phyloP scores from a whole-genome alignment of 2,797 vertebrate genomes.

The Furcifer pardalis region DNA sequence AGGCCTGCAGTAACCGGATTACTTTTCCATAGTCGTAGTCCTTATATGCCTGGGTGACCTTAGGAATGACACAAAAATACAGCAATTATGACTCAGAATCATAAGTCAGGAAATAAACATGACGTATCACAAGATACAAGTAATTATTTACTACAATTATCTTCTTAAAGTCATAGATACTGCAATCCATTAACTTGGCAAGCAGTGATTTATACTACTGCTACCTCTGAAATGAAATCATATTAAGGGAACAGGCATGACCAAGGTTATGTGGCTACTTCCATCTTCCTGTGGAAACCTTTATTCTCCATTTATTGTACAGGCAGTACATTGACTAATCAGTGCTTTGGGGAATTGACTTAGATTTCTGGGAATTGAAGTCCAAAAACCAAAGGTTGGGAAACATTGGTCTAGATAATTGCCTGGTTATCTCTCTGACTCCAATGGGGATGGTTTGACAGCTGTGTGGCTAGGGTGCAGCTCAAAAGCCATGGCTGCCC shows the following conservation, averaged over 20 bases:
- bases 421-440: not conserved
- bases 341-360: no score
- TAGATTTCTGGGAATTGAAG: no score
- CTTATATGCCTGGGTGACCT: slow-evolving; percentile 92
- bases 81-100: not conserved
- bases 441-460: not conserved
- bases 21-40: slow-evolving; percentile 89
- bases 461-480: not conserved
- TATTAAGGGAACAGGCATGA: not conserved
- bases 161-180: not conserved
- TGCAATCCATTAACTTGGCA: not conserved
- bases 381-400: no score
- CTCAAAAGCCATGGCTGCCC: not conserved
- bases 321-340: no score
- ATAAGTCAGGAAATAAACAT: not conserved
- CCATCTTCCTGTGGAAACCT: not conserved
- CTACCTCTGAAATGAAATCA: not conserved
- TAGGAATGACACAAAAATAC: slow-evolving; percentile 10
- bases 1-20: slow-evolving; percentile 86
- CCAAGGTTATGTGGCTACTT: not conserved
- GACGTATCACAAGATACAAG: not conserved
- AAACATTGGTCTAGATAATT: no score
- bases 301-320: not conserved
- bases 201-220: not conserved
- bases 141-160: not conserved